phyloP scores from a whole-genome alignment of 2,797 vertebrate species.

The Acanthurus lineatus region DNA sequence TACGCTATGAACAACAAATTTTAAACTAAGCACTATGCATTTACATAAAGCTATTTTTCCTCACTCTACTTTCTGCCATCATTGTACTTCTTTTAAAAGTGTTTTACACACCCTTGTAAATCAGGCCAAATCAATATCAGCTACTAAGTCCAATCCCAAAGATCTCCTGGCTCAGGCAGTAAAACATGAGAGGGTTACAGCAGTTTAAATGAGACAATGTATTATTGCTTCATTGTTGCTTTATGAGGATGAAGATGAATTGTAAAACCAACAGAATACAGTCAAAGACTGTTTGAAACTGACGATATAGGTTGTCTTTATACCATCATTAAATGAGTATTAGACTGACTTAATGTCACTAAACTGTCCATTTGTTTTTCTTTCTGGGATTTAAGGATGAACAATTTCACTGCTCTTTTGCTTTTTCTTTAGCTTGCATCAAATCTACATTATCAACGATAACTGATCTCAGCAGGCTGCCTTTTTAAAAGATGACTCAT shows the following conservation, averaged over 20 bases:
- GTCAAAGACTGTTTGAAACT: conserved; percentile 32
- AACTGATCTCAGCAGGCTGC: not conserved
- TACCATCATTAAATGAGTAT: conserved; percentile 25
- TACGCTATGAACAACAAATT: conserved; percentile 1
- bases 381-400: not conserved
- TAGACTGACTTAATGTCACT: conserved; percentile 28
- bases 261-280: conserved; percentile 30
- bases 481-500: not conserved
- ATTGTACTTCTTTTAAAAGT: conserved; percentile 28
- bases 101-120: conserved; percentile 14
- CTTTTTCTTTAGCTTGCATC: not conserved
- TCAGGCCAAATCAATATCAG: conserved; percentile 26
- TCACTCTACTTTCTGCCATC: not conserved
- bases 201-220: conserved; percentile 28
- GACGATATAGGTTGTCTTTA: conserved; percentile 28
- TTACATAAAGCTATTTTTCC: not conserved
- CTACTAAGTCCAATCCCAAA: conserved; percentile 24
- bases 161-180: conserved; percentile 42
- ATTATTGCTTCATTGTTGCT: conserved; percentile 12
- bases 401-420: not conserved
- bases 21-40: not conserved
- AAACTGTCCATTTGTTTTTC: conserved; percentile 13
- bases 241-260: conserved; percentile 15
- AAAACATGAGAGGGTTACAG: conserved; percentile 33
- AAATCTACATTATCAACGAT: too few species aligned